Evolutionary conservation across 2,113 vertebrate species (phyloP), one percentile per base, ranked within the genome.

Genomic region (Hyperopisus bebe): DNA sequence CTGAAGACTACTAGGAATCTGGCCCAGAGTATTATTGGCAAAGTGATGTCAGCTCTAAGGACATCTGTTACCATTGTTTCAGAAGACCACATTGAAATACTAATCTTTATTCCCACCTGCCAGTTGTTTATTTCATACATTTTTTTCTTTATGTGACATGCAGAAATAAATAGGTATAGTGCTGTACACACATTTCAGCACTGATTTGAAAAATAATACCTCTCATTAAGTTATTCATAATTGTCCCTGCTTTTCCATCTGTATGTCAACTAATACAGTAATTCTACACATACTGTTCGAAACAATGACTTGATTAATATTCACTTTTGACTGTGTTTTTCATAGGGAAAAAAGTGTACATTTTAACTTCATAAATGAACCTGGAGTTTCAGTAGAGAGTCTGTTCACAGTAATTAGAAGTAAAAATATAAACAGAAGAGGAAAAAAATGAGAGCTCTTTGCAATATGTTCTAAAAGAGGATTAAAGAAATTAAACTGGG

Each of bases 401-500:
- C 89, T 89, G 90, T 91, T 93, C 90, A 91, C 82, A 89, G 91
- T 91, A 93, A 94, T 94, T 93, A 93, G 77, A 90, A 90, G 51
- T 91, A 90, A 91, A 92, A 91, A 93, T 90, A 92, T 84, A 91
- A 91, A 92, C 87, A 91, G 88, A 90, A 91, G 70, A 77, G n/a
- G 88, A 83, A 91, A 91, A 87, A 91, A 92, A 91, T 92, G 87
- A 90, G 88, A 93, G 44, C 82, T 90, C 92, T 88, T 92, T 44
- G 91, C 91, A 93, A 91, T 92, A 91, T 94, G 93, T 94, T 95
- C 91, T 92, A 92, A 90, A 90, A 92, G 90, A 89, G 94, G 94
- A 95, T 94, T 94, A 93, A 92, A 89, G 85, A 94, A 93, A 94
- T 90, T 91, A 92, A 93, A 94, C 90, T 92, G 92, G 85, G 91